Conservation (phyloP, 2,797 vertebrate genomes). For the Onychomys arenicola region DNA sequence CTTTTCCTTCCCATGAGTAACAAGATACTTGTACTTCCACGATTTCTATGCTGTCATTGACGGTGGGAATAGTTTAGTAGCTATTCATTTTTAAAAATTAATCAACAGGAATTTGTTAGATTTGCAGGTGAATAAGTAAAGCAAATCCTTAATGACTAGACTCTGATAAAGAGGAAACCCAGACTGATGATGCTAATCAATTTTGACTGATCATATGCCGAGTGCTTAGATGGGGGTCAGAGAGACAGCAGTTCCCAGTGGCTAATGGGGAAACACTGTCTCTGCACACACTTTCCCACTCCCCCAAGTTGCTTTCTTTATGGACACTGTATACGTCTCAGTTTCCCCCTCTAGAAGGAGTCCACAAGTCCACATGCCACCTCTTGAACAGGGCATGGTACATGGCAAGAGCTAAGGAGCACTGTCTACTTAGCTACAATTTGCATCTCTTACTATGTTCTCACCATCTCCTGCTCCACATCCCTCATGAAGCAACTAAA, state of each 20-base stretch:
- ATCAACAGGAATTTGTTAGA: neutral
- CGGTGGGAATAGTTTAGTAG: neutral
- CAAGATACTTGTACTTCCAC: neutral
- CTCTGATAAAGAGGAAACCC: neutral
- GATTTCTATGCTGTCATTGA: neutral
- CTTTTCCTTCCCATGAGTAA: neutral
- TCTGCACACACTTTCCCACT: neutral
- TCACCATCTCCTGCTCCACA: neutral
- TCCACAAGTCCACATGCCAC: neutral
- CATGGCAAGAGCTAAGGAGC: neutral
- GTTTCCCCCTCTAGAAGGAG: neutral
- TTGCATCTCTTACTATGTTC: neutral
- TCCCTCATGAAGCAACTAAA: neutral
- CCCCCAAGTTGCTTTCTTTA: neutral
- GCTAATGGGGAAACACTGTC: neutral
- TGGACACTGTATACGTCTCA: neutral
- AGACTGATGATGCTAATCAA: neutral
- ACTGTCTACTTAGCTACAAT: no score
- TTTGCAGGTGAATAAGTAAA: constrained; percentile 9
- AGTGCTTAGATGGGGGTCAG: neutral
- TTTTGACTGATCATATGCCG: neutral
- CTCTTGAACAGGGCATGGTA: neutral
- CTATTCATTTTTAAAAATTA: neutral
- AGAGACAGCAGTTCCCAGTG: neutral
- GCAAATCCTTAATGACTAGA: neutral